These are phyloP conservation scores for Zaprionus africanus DNA, from an alignment of 1,140 invertebrate genomes.

Conservation along the genomic window DNA sequence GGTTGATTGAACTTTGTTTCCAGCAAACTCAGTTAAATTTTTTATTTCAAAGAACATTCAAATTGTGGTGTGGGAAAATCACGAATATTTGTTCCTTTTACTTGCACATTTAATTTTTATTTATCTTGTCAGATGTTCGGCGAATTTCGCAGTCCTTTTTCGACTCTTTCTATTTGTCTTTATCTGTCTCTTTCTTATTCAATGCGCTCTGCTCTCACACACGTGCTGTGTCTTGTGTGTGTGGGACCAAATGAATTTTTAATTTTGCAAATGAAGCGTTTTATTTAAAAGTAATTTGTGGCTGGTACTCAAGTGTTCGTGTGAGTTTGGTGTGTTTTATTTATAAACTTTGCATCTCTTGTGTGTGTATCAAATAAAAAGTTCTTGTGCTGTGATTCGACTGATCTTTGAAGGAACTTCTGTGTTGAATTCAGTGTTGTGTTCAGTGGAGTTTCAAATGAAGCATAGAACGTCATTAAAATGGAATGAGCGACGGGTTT, in stretches of 20 bases:
- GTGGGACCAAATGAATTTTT: constrained; percentile 33
- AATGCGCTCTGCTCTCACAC: neutral
- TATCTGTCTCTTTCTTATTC: neutral
- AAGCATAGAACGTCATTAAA: neutral
- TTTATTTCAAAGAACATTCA: neutral
- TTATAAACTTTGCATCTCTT: constrained; percentile 11
- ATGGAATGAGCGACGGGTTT: neutral
- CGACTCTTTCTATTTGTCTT: constrained; percentile 6
- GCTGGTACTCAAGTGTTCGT: constrained; percentile 2
- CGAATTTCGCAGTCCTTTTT: neutral
- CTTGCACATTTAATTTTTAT: constrained; percentile 11
- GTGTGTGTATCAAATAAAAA: constrained; percentile 3
- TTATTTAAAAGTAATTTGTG: constrained; percentile 47
- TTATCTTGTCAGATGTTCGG: constrained; percentile 14
- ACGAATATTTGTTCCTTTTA: neutral
- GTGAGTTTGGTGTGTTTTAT: constrained; percentile 7
- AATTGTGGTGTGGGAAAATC: neutral
- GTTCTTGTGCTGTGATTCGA: constrained; percentile 17
- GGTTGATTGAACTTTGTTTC: neutral
- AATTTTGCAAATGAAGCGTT: constrained; percentile 60
- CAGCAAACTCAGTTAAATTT: neutral
- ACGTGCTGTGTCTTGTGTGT: neutral
- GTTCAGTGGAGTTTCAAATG: constrained; percentile 1
- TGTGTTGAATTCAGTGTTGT: constrained; percentile 1
- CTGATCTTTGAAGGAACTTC: neutral